Conservation (phyloP, 1,140 invertebrate genomes). For the Bombus sylvicola region DNA sequence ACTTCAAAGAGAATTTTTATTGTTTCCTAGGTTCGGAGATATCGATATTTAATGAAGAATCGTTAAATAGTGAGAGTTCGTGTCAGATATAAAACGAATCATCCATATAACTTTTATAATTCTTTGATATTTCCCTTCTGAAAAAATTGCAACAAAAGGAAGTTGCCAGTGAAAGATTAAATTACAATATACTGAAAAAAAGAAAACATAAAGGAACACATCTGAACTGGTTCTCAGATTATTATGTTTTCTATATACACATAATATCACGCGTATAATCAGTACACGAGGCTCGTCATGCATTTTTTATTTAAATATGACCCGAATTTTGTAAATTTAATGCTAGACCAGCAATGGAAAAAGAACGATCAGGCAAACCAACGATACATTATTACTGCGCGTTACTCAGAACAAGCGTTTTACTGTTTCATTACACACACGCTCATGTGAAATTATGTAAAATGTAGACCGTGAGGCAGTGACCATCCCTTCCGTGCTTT, state of each 20-base stretch:
- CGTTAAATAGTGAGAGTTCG: neutral
- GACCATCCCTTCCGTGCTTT: neutral
- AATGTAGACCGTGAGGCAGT: conserved; percentile 47
- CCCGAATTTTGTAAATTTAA: neutral
- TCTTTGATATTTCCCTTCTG: too few relatives aligned
- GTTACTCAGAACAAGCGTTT: conserved; percentile 62
- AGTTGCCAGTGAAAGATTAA: too few relatives aligned
- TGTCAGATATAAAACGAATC: neutral
- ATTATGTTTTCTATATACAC: neutral
- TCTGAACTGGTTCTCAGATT: neutral
- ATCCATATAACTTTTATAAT: too few relatives aligned
- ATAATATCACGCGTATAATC: neutral
- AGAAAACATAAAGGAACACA: neutral
- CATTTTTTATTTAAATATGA: neutral
- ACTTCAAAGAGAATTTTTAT: conserved; percentile 7
- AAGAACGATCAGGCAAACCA: neutral
- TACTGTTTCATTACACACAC: conserved; percentile 53
- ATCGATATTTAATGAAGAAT: neutral
- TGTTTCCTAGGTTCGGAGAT: neutral
- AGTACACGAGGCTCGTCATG: neutral
- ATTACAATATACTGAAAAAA: neutral
- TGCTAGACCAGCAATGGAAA: neutral
- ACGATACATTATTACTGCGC: conserved; percentile 41
- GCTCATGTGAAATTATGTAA: conserved; percentile 60
- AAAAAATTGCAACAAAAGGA: too few relatives aligned